Evolutionary conservation across 1,140 invertebrate species (phyloP), one percentile per base, ranked within the genome.

Genomic region (Odontomachus brunneus): DNA sequence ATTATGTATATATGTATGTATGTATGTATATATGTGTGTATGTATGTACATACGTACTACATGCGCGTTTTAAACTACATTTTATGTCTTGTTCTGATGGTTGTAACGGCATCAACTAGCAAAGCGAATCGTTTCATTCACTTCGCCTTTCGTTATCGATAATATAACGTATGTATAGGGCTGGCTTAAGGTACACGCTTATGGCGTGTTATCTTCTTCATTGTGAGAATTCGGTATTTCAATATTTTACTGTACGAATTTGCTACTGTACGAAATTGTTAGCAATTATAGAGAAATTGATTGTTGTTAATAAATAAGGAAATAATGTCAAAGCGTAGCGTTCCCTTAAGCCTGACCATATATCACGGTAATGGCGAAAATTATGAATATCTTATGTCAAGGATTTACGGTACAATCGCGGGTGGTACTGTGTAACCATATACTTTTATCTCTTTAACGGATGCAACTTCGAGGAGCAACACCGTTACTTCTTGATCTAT

Each of bases 171-270:
- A 44, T 44, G 14, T 51, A 49, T 22, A 63, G 60, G 26, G 48
- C 26, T 76, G 44, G 60, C 63, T 66, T 76, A 76, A 76, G 44
- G 73, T 60, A 76, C 29, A 38, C 51, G 11, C 51, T 63, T 63
- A 49, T 19, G n/a, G 12, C 44, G 26, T 51, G 38, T 22, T n/a
- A 60, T 22, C 44, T 62, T 51, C 15, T 66, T 66, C 15, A 26
- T 66, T 38, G 48, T 66, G 9, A 9, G 14, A 53, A 51, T 49
- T 3, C 5, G 48, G 0, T 44, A 7, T 44, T 44, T 44, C 38
- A 53, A 17, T 55, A 55, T 22, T 4, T 44, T 44, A 44, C 38
- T 7, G 33, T n/a, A 66, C 4, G 5, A 33, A 5, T n/a, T n/a
- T n/a, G n/a, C n/a, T 33, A 19, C 53, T 2, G 3, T 19, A 11